phyloP scores from a whole-genome alignment of 2,113 vertebrate genomes.

The Dryoscopus gambensis region DNA sequence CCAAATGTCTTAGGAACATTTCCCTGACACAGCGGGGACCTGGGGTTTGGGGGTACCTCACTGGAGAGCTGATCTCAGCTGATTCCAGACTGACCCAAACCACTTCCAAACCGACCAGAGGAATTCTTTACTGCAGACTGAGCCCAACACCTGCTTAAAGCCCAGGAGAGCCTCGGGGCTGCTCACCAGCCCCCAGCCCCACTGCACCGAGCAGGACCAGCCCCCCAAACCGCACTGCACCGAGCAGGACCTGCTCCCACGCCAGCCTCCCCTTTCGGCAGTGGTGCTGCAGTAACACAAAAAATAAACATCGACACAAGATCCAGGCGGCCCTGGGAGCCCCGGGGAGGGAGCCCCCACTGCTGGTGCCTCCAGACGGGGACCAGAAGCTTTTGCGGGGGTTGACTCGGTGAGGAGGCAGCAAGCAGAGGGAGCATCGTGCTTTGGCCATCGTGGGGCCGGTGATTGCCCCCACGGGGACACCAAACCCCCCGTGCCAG shows the following conservation, averaged over 20 bases:
- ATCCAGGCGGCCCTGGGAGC: background rate
- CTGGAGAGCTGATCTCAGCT: background rate
- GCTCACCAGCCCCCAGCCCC: background rate
- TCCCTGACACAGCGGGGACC: rapidly evolving
- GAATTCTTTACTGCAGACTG: background rate
- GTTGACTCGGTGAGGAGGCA: background rate
- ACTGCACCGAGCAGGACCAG: rapidly evolving
- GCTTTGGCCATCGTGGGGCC: rapidly evolving
- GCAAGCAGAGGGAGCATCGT: background rate
- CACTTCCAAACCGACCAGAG: background rate
- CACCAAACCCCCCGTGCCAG: background rate
- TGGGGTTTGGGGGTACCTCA: background rate
- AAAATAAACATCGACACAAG: rapidly evolving
- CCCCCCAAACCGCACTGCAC: background rate
- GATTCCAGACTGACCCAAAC: background rate
- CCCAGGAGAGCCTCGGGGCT: rapidly evolving
- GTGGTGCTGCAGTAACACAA: background rate
- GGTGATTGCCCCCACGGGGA: background rate
- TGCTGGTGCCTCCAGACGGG: background rate
- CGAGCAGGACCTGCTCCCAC: background rate
- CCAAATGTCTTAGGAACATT: background rate
- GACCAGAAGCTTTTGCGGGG: background rate
- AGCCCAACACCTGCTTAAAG: background rate
- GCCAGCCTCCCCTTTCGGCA: rapidly evolving
- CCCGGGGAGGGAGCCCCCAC: background rate